Percentiles rank a stretch among this genome's conserved stretches.
Evolutionary conservation across 2,797 vertebrate species (phyloP).

Genomic region (Mallotus villosus): DNA sequence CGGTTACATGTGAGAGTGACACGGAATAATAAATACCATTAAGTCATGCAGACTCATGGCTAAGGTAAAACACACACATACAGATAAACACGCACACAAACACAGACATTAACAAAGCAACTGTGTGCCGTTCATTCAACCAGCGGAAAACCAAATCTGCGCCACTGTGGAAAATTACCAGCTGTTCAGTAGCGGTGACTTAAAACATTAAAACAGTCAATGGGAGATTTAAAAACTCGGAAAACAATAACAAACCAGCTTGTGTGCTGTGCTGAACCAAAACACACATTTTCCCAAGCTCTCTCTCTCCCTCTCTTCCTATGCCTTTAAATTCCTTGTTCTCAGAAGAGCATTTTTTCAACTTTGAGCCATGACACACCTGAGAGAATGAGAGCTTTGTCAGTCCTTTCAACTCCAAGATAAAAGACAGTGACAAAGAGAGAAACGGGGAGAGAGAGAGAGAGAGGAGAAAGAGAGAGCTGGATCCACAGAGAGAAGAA

Average conservation of each 20-base stretch:
- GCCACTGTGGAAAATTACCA: constrained; percentile 32
- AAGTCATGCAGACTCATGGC: constrained; percentile 10
- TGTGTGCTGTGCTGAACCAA: constrained; percentile 21
- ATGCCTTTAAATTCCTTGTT: constrained; percentile 6
- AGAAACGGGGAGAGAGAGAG: constrained; percentile 21
- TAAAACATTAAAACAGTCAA: not conserved
- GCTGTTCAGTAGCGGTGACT: too few relatives aligned
- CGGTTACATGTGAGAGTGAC: constrained; percentile 39
- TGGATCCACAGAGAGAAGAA: constrained; percentile 12
- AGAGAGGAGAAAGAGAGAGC: constrained; percentile 18
- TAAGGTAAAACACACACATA: not conserved
- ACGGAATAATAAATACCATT: constrained; percentile 37
- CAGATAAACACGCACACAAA: constrained; percentile 11
- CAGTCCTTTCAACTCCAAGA: constrained; percentile 18
- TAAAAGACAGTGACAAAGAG: constrained; percentile 20
- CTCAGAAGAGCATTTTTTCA: constrained; percentile 37
- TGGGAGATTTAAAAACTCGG: constrained; percentile 26
- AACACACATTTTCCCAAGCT: constrained; percentile 24
- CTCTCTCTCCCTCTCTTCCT: constrained; percentile 14
- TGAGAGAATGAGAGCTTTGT: constrained; percentile 26
- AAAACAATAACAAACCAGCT: constrained; percentile 29
- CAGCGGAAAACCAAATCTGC: constrained; percentile 32
- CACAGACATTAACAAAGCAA: constrained; percentile 37
- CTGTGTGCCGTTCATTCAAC: constrained; percentile 26
- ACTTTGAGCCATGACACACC: constrained; percentile 29